Percentiles rank a stretch among this genome's conserved stretches.
These are phyloP conservation scores for Oryctolagus cuniculus DNA, from an alignment of 2,113 vertebrate genomes.

Conservation along the genomic window mOryCun1.1 NC_091432.1:78679501-78680000, in stretches of 20 bases:
- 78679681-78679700: neutral
- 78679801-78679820: neutral
- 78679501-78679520: neutral
- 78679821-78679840: neutral
- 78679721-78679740: neutral
- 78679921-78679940: neutral
- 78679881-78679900: neutral
- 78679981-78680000: neutral
- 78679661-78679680: neutral
- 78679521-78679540: neutral
- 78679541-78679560: neutral
- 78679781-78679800: neutral
- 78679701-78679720: neutral
- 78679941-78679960: neutral
- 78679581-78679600: neutral
- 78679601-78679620: neutral
- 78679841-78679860: neutral
- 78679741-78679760: neutral
- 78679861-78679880: neutral
- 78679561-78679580: neutral
- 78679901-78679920: neutral
- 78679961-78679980: neutral
- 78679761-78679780: neutral
- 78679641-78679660: neutral
- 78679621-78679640: neutral